Evolutionary conservation across 2,797 vertebrate species (phyloP).

Genomic region (Novumbra hubbsi): DNA sequence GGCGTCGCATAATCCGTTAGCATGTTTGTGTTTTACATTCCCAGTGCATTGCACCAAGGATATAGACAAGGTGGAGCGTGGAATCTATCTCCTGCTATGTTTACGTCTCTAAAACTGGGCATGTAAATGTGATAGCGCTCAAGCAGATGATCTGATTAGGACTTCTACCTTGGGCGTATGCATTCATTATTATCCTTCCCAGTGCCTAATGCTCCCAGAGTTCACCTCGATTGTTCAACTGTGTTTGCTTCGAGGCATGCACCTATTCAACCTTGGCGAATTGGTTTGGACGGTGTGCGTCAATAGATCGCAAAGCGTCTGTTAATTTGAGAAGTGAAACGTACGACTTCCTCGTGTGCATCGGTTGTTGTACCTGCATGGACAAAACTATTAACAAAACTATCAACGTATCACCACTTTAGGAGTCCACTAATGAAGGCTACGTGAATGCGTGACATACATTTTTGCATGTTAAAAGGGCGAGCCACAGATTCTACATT

Average conservation of each 20-base stretch:
- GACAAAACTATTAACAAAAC: slow-evolving; percentile 3
- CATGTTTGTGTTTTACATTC: not conserved
- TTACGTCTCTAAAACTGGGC: slow-evolving; percentile 17
- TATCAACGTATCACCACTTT: slow-evolving; percentile 5
- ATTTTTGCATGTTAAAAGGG: too few species aligned
- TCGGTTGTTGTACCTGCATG: too few species aligned
- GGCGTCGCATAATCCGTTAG: not conserved
- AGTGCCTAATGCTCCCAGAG: slow-evolving; percentile 23
- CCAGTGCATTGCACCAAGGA: too few species aligned
- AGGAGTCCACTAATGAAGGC: too few species aligned
- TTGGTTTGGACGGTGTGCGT: slow-evolving; percentile 28
- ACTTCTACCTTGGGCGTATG: slow-evolving; percentile 23
- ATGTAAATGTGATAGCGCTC: slow-evolving; percentile 20
- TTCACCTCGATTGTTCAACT: slow-evolving; percentile 16
- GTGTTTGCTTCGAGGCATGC: slow-evolving; percentile 26
- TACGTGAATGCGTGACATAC: too few species aligned
- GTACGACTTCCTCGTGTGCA: not conserved
- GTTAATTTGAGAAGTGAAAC: slow-evolving; percentile 4
- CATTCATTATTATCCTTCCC: slow-evolving; percentile 21
- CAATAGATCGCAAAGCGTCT: slow-evolving; percentile 21
- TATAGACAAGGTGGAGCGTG: too few species aligned
- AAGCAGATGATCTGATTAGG: slow-evolving; percentile 29
- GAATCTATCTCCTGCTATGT: slow-evolving; percentile 9
- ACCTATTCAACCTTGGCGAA: slow-evolving; percentile 18
- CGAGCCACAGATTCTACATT: not conserved